phyloP scores from a whole-genome alignment of 1,140 invertebrate genomes.

The Pogonomyrmex californicus region DNA sequence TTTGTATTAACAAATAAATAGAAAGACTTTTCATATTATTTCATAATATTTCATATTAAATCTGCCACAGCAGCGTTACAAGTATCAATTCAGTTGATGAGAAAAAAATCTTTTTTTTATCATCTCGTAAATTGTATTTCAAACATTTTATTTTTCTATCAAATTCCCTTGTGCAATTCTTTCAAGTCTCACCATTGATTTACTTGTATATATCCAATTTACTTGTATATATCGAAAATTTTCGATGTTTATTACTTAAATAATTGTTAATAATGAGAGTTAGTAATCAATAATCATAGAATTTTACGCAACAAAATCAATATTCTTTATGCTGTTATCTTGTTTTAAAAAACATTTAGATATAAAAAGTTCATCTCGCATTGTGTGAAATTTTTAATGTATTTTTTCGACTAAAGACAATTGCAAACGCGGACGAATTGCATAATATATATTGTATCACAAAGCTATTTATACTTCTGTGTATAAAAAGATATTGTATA shows the following conservation, averaged over 20 bases:
- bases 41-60: neutral
- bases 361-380: neutral
- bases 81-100: constrained; percentile 15
- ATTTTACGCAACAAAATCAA: neutral
- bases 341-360: neutral
- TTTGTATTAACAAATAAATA: constrained; percentile 66
- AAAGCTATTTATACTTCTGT: constrained; percentile 27
- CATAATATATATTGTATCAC: constrained; percentile 17
- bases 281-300: neutral
- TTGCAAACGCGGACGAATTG: constrained; percentile 30
- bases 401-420: neutral
- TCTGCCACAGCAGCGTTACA: constrained; percentile 42
- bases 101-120: neutral
- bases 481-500: neutral
- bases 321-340: neutral
- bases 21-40: constrained; percentile 56
- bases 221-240: neutral
- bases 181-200: neutral
- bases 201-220: neutral
- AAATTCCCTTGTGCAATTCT: constrained; percentile 26
- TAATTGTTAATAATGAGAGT: neutral
- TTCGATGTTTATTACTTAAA: constrained; percentile 28
- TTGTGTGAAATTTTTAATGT: neutral
- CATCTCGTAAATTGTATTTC: constrained; percentile 5
- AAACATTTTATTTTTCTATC: constrained; percentile 1